Evolutionary conservation across 2,113 vertebrate species (phyloP), one percentile per base, ranked within the genome.

Genomic region (Opisthocomus hoazin): DNA sequence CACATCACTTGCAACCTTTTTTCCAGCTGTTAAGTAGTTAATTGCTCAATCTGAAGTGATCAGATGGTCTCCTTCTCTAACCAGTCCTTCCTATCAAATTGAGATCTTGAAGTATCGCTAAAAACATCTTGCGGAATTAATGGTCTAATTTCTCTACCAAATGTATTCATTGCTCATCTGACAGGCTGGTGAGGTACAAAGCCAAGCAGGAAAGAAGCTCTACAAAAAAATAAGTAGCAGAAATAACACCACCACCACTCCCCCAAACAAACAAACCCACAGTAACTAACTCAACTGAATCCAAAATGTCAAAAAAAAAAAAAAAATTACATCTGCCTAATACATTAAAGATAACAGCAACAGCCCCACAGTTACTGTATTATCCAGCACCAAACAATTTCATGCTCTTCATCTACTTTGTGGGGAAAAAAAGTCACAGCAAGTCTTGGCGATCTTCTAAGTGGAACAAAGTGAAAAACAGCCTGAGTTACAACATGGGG

Each of bases 21-120:
- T 95, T 94, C 95, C 95, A 96, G 92, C 83, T 95, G 95, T 95
- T 96, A 92, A 92, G 95, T 94, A 96, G 95, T 95, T 96, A 96
- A 97, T 95, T 96, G 96, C 86, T 94, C 39, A 29, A 32, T 81
- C 73, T 95, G 79, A 93, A 95, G 79, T 11, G 79, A 96, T 97
- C 95, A 95, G 88, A 96, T 92, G 88, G 83, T 75, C 90, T 93
- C 85, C 88, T 89, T 60, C 90, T 93, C 90, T 48, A 96, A 90
- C 92, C 94, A 56, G 79, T 81, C 56, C 60, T 94, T 94, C 75
- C 94, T 56, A 93, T 91, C 81, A 92, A 94, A 95, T 63, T 53
- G 60, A 93, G 76, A 93, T 86, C 90, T 86, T 87, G 73, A 96
- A 89, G 57, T 66, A 92, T 68, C 36, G 0, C 83, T 93, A 53